Evolutionary conservation across 2,888 invertebrate species (phyloP).

Genomic region (Cryptosula pallasiana): DNA sequence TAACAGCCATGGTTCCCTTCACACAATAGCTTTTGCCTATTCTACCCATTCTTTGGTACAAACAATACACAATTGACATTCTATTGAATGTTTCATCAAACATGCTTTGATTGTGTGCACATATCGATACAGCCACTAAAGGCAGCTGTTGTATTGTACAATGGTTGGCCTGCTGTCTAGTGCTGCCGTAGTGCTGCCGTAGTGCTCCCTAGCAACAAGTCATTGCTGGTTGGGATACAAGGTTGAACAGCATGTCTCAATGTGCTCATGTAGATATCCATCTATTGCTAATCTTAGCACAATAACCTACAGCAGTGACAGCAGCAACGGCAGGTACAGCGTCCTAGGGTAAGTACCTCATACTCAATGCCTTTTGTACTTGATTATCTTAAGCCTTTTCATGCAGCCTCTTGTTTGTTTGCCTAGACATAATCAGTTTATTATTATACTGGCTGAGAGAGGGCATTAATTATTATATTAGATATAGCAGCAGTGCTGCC

Average conservation of each 20-base stretch:
- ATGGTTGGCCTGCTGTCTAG: not conserved
- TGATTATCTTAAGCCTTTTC: not conserved
- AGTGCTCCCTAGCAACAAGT: not conserved
- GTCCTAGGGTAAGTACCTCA: not conserved
- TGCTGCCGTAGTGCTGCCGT: no score
- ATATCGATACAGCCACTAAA: not conserved
- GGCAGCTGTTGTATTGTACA: not conserved
- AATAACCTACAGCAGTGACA: not conserved
- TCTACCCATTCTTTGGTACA: no score
- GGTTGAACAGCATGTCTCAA: no score
- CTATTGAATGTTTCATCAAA: no score
- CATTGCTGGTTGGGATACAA: not conserved
- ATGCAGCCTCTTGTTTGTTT: not conserved
- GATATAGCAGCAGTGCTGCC: no score
- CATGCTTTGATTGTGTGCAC: no score
- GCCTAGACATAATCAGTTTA: not conserved
- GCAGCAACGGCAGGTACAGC: not conserved
- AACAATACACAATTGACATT: no score
- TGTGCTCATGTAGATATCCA: not conserved
- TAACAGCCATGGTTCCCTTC: no score
- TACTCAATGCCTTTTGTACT: not conserved
- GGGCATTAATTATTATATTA: no score
- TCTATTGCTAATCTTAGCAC: not conserved
- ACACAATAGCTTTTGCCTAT: no score
- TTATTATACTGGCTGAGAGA: not conserved